These are phyloP conservation scores for Helleia helle DNA, from an alignment of 2,888 invertebrate genomes.

Conservation along the genomic window DNA sequence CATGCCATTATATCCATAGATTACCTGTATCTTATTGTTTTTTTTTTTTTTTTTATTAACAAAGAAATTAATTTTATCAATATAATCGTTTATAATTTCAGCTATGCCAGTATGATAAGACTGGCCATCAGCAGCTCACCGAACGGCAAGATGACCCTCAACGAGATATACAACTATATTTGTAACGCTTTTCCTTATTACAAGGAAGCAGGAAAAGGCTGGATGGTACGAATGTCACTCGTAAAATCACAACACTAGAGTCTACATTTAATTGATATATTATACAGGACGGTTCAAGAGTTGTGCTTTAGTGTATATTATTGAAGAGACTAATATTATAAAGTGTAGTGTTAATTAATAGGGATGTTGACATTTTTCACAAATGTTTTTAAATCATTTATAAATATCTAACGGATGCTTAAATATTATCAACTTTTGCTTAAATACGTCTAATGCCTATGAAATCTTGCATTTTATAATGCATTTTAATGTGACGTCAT, in stretches of 20 bases:
- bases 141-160: constrained; percentile 81
- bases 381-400: no score
- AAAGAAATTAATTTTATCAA: no score
- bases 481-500: no score
- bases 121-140: constrained; percentile 79
- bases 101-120: constrained; percentile 81
- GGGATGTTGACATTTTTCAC: no score
- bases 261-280: neutral
- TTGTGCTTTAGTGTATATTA: neutral
- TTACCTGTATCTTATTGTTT: neutral
- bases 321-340: no score
- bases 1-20: neutral
- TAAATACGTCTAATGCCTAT: no score
- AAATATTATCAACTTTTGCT: no score
- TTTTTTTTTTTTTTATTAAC: neutral
- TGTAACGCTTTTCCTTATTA: constrained; percentile 82
- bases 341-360: no score
- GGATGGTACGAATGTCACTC: constrained; percentile 74
- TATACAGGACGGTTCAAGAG: neutral
- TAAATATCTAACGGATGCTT: no score
- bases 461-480: no score
- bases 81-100: no score
- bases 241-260: constrained; percentile 1
- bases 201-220: constrained; percentile 79
- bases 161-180: constrained; percentile 83